Evolutionary conservation across 1,140 invertebrate genomes (phyloP).

Genomic region (Penaeus indicus): DNA sequence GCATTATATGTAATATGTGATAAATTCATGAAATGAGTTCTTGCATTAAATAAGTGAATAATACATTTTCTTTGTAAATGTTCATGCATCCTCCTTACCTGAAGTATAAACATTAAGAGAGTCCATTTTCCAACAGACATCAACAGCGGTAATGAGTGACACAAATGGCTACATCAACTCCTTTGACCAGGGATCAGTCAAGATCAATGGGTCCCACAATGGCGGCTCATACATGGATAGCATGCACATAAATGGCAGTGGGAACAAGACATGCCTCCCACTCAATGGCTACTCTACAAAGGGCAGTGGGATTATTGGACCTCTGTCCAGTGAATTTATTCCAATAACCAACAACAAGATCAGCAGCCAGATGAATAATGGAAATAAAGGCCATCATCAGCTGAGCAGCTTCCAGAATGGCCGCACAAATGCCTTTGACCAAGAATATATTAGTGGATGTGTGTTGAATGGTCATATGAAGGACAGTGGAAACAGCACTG

Average conservation of each 20-base stretch:
- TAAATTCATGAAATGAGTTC: too few species aligned
- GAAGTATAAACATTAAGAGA: neutral
- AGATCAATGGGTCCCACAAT: neutral
- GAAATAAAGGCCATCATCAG: neutral
- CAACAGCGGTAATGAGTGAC: conserved; percentile 44
- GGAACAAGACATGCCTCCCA: conserved; percentile 14
- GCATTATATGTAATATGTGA: too few species aligned
- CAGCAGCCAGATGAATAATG: neutral
- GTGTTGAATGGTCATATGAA: neutral
- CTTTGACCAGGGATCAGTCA: neutral
- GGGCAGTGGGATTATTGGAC: neutral
- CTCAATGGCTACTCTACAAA: conserved; percentile 13
- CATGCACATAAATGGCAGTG: neutral
- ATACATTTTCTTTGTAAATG: neutral
- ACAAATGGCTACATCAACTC: neutral
- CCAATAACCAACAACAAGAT: conserved; percentile 2
- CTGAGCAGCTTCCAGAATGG: neutral
- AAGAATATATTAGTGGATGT: too few species aligned
- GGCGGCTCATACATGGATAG: neutral
- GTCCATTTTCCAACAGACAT: conserved; percentile 19
- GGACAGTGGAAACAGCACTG: neutral
- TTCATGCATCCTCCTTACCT: neutral
- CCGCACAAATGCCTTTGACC: neutral
- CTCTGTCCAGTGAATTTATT: neutral
- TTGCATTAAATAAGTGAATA: too few species aligned